phyloP scores from a whole-genome alignment of 2,113 vertebrate species.

The Crotalus helleri region DNA sequence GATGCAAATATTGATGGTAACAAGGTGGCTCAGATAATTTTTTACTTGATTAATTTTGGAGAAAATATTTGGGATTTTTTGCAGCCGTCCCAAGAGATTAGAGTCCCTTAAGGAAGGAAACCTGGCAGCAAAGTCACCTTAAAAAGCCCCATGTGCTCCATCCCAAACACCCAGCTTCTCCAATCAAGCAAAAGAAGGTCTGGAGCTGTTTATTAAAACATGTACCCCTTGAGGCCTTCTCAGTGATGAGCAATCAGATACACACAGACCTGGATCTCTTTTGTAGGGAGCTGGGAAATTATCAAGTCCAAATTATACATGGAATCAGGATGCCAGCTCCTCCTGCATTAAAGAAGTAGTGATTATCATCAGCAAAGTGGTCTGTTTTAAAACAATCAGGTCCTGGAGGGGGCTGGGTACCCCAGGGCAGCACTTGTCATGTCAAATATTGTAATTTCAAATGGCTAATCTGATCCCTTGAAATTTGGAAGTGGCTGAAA shows the following conservation, averaged over 20 bases:
- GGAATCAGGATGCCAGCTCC: conserved; percentile 51
- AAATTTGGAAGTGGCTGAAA: not conserved
- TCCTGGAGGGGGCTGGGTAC: not conserved
- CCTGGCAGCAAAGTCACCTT: not conserved
- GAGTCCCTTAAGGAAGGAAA: not conserved
- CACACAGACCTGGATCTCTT: not conserved
- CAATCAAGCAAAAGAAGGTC: not conserved
- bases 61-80: not conserved
- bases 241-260: conserved; percentile 57
- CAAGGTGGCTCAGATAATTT: not conserved
- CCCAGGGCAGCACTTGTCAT: fast-evolving
- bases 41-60: not conserved
- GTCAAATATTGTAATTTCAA: conserved; percentile 9
- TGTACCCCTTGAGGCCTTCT: not conserved
- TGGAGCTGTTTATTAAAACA: not conserved
- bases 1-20: not conserved
- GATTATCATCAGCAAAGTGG: conserved; percentile 50
- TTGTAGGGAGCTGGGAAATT: not conserved
- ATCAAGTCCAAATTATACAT: not conserved
- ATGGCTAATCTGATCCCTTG: not conserved
- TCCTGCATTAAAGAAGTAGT: conserved; percentile 26
- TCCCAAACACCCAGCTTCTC: not conserved
- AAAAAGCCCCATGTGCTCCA: not conserved
- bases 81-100: not conserved
- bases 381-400: conserved; percentile 59